Evolutionary conservation across 2,113 vertebrate species (phyloP).

Genomic region (Labrus mixtus): DNA sequence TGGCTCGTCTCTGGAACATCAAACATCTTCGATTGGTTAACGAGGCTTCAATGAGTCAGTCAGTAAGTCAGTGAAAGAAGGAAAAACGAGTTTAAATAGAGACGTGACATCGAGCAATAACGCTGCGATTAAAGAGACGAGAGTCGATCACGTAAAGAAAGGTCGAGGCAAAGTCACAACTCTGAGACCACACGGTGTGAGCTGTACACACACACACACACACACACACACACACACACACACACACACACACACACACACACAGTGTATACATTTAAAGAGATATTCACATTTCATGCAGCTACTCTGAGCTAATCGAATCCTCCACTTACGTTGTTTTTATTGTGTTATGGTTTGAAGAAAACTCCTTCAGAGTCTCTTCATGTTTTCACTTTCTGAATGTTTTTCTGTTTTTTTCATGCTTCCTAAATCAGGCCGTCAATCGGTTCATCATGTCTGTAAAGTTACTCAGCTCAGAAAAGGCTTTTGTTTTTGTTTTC

Average conservation of each 20-base stretch:
- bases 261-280: not conserved
- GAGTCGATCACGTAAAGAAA: conserved; percentile 38
- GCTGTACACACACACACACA: not conserved
- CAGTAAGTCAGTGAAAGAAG: conserved; percentile 31
- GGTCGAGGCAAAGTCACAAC: conserved; percentile 25
- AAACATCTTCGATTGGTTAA: conserved; percentile 46
- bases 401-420: no score
- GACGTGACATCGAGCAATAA: conserved; percentile 39
- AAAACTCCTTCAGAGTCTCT: no score
- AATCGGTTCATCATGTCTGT: no score
- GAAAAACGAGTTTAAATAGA: conserved; percentile 42
- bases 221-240: not conserved
- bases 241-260: not conserved
- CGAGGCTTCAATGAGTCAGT: conserved; percentile 13
- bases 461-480: no score
- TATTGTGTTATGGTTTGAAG: no score
- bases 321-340: no score
- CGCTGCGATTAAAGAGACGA: conserved; percentile 13
- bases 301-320: no score
- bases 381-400: no score
- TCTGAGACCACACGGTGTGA: not conserved
- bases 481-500: no score
- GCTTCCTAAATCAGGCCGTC: no score
- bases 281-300: no score
- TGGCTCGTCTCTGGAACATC: not conserved